A percentile compares a stretch with the other conserved stretches of the same genome.
phyloP scores from a whole-genome alignment of 2,888 invertebrate species.

The Chesias legatella region DNA sequence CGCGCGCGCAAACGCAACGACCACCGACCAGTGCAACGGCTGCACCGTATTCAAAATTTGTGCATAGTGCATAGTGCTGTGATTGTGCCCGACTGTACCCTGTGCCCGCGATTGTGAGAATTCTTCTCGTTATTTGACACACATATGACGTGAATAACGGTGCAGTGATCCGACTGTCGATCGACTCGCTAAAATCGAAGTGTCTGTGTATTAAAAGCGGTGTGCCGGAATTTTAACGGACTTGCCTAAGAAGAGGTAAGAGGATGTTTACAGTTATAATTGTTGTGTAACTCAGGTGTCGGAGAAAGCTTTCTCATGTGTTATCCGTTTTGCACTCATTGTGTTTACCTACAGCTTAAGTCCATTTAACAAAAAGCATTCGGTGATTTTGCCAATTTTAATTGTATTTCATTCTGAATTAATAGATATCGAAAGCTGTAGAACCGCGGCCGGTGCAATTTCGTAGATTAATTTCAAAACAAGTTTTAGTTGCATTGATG shows the following conservation, averaged over 20 bases:
- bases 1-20: conserved; percentile 45
- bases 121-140: conserved; percentile 69
- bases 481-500: conserved; percentile 36
- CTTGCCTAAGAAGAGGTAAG: conserved; percentile 75
- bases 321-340: conserved; percentile 33
- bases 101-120: conserved; percentile 52
- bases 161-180: conserved; percentile 67
- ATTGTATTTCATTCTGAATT: not conserved
- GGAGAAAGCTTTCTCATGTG: conserved; percentile 52
- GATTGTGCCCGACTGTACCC: conserved; percentile 51
- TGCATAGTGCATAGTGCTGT: conserved; percentile 48
- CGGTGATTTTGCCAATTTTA: not conserved
- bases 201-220: conserved; percentile 71
- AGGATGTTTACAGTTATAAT: conserved; percentile 75
- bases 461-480: conserved; percentile 26
- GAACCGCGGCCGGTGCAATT: not conserved
- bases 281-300: conserved; percentile 70
- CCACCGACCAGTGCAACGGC: conserved; percentile 42
- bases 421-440: conserved; percentile 9
- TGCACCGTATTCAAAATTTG: conserved; percentile 49
- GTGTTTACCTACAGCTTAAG: conserved; percentile 16
- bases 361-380: conserved; percentile 1
- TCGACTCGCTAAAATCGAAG: conserved; percentile 75
- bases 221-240: conserved; percentile 78
- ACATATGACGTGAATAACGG: conserved; percentile 77